Evolutionary conservation across 2,888 invertebrate species (phyloP).

Genomic region (Apotomis turbidana): DNA sequence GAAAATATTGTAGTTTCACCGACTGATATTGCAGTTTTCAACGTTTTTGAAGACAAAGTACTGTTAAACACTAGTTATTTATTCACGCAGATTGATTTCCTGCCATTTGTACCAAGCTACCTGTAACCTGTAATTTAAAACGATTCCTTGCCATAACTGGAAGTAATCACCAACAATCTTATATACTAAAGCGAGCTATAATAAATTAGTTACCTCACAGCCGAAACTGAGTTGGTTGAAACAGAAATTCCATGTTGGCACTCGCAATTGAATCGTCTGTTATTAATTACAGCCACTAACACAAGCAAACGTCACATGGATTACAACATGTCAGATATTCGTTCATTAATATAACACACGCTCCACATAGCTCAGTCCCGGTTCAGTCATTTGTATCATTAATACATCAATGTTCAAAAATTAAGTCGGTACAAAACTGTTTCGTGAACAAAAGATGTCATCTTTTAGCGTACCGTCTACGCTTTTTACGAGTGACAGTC

Average conservation of each 20-base stretch:
- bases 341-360: slow-evolving; percentile 55
- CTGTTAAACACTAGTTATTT: slow-evolving; percentile 12
- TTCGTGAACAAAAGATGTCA: slow-evolving; percentile 57
- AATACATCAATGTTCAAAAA: slow-evolving; percentile 55
- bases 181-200: slow-evolving; percentile 38
- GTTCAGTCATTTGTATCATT: slow-evolving; percentile 37
- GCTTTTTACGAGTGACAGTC: slow-evolving; percentile 63
- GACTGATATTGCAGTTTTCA: not conserved
- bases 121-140: slow-evolving; percentile 20
- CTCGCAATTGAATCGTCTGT: slow-evolving; percentile 60
- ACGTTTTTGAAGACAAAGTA: not conserved
- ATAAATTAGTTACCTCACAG: slow-evolving; percentile 56
- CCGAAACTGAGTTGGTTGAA: slow-evolving; percentile 46
- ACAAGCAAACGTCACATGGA: slow-evolving; percentile 63
- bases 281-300: slow-evolving; percentile 65
- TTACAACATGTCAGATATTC: slow-evolving; percentile 51
- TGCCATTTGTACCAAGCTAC: not conserved
- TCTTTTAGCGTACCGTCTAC: slow-evolving; percentile 62
- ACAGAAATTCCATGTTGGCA: slow-evolving; percentile 66
- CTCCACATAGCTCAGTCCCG: slow-evolving; percentile 20
- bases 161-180: slow-evolving; percentile 19
- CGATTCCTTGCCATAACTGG: not conserved
- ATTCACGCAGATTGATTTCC: slow-evolving; percentile 17
- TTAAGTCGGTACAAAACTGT: slow-evolving; percentile 59
- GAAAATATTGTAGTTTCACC: not conserved